Conservation (phyloP, 2,888 invertebrate species). For the Lasioglossum vierecki region DNA sequence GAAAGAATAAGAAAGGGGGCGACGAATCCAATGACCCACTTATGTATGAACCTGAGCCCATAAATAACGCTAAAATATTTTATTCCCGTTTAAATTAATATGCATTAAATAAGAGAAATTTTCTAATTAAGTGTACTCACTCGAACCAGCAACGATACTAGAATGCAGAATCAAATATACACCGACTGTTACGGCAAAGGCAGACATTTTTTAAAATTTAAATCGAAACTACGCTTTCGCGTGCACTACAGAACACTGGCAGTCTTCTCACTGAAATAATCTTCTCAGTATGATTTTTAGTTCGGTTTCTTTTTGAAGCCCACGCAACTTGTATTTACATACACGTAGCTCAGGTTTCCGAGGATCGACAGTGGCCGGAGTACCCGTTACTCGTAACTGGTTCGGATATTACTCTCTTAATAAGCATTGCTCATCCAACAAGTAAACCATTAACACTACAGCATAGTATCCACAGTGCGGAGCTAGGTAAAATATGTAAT, state of each 20-base stretch:
- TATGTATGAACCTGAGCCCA: no score
- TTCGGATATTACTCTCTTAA: slow-evolving; percentile 45
- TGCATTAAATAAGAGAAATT: no score
- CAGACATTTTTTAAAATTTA: slow-evolving; percentile 31
- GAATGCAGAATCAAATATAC: background rate
- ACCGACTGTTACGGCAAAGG: slow-evolving; percentile 7
- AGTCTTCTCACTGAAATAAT: slow-evolving; percentile 39
- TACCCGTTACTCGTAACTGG: slow-evolving; percentile 69
- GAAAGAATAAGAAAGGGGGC: no score
- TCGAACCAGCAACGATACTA: slow-evolving; percentile 4
- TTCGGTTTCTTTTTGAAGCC: slow-evolving; percentile 49
- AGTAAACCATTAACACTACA: background rate
- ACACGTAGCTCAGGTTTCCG: slow-evolving; percentile 19
- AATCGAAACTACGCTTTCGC: background rate
- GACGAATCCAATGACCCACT: no score
- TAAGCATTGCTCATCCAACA: slow-evolving; percentile 8
- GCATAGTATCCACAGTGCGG: no score
- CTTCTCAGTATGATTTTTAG: slow-evolving; percentile 21
- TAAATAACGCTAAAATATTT: no score
- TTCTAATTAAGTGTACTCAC: slow-evolving; percentile 45
- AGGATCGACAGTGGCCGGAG: slow-evolving; percentile 41
- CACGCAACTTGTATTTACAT: slow-evolving; percentile 40
- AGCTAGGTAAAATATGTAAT: no score
- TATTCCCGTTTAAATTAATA: no score
- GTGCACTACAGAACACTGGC: background rate